Evolutionary conservation across 2,113 vertebrate genomes (phyloP).

Genomic region (Daboia siamensis): DNA sequence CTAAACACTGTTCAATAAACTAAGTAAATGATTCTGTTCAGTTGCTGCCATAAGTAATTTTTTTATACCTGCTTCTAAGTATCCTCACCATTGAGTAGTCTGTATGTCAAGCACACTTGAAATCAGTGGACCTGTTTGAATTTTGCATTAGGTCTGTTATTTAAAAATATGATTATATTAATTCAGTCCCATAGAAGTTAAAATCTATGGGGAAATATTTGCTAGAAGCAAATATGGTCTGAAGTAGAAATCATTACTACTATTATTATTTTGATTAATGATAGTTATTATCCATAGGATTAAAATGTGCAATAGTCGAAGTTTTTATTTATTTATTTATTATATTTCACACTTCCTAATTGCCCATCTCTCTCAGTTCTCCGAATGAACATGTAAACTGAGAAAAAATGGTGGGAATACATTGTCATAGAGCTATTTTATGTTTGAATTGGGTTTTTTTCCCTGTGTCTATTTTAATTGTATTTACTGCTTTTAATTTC

Average conservation of each 20-base stretch:
- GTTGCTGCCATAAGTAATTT: conserved; percentile 43
- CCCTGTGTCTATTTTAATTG: not conserved
- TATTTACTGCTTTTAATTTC: not conserved
- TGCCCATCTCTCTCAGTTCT: not conserved
- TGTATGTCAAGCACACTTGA: not conserved
- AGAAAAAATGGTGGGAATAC: not conserved
- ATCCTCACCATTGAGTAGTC: not conserved
- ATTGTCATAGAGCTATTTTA: not conserved
- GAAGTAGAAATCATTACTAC: not conserved
- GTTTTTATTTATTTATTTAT: not conserved
- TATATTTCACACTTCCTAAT: not conserved
- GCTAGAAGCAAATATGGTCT: not conserved
- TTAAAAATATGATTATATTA: not conserved
- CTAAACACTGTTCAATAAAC: conserved; percentile 70
- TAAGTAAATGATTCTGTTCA: conserved; percentile 57
- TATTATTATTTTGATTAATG: not conserved
- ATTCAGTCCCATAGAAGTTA: not conserved
- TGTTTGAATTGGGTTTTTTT: not conserved
- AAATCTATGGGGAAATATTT: not conserved
- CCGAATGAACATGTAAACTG: not conserved
- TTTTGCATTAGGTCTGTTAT: not conserved
- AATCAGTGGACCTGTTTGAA: not conserved
- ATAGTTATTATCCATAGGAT: not conserved
- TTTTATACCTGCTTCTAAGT: not conserved
- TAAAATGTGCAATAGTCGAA: conserved; percentile 4